Conservation (phyloP, 2,888 invertebrate species). For the Empis stercorea region DNA sequence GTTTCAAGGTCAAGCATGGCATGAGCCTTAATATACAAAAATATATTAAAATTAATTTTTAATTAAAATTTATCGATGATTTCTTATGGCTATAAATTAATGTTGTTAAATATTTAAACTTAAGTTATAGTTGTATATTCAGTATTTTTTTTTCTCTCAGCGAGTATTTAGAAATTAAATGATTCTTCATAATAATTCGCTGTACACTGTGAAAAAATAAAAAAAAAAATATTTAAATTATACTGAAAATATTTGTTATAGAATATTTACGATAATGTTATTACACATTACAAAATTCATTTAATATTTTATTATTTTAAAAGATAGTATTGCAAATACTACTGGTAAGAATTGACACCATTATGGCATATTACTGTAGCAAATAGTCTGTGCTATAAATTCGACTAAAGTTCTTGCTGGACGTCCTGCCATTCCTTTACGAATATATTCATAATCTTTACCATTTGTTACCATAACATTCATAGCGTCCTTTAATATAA, state of each 20-base stretch:
- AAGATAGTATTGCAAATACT: too few relatives aligned
- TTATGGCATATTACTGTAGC: constrained; percentile 7
- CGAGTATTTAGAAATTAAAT: constrained; percentile 73
- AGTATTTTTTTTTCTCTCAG: too few relatives aligned
- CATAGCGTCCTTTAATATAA: constrained; percentile 43
- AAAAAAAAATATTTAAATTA: not conserved
- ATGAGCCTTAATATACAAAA: too few relatives aligned
- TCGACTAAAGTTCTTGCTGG: constrained; percentile 64
- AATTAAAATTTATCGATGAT: too few relatives aligned
- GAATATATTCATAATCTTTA: constrained; percentile 45
- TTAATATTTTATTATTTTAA: constrained; percentile 26
- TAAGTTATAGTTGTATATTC: constrained; percentile 58
- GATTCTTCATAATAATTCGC: too few relatives aligned
- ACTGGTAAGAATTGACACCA: too few relatives aligned
- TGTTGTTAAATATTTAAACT: constrained; percentile 38
- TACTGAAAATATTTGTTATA: constrained; percentile 62
- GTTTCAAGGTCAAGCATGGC: too few relatives aligned
- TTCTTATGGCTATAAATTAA: too few relatives aligned
- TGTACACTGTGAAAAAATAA: too few relatives aligned
- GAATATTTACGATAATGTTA: too few relatives aligned
- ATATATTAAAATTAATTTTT: too few relatives aligned
- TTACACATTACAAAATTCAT: constrained; percentile 56
- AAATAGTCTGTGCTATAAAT: constrained; percentile 46
- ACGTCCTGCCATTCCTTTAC: constrained; percentile 60
- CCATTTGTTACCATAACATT: constrained; percentile 61